phyloP scores from a whole-genome alignment of 2,888 invertebrate species.

The Athrips mouffetella region DNA sequence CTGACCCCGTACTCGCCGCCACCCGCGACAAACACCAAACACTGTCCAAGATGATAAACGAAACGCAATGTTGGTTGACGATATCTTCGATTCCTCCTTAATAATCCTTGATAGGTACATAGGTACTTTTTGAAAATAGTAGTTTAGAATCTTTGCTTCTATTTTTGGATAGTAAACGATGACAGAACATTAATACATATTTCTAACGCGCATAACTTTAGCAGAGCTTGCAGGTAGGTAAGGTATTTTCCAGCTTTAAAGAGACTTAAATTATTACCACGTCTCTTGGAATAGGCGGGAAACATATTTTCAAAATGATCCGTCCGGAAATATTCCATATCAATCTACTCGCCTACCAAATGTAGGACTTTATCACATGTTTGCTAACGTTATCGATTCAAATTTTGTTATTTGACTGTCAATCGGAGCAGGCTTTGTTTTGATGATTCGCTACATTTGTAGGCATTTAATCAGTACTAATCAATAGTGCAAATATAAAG shows the following conservation, averaged over 20 bases:
- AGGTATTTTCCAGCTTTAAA: too few species aligned
- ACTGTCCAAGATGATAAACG: conserved; percentile 48
- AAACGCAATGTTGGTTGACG: too few species aligned
- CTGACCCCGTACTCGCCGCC: conserved; percentile 47
- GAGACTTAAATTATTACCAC: too few species aligned
- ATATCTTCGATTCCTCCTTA: too few species aligned
- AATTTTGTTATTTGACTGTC: conserved; percentile 43
- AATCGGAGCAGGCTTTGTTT: conserved; percentile 46
- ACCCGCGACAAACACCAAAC: conserved; percentile 49
- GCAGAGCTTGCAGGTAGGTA: too few species aligned
- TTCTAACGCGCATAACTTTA: too few species aligned
- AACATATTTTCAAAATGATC: conserved; percentile 38
- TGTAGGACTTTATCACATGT: conserved; percentile 28
- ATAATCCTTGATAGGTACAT: too few species aligned
- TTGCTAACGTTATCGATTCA: conserved; percentile 42
- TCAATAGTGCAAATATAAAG: conserved; percentile 49
- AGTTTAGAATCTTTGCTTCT: too few species aligned
- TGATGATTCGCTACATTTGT: conserved; percentile 55
- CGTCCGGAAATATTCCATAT: conserved; percentile 23
- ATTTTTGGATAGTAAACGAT: too few species aligned
- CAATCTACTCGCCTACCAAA: conserved; percentile 2
- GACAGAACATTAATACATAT: too few species aligned
- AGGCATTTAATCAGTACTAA: conserved; percentile 48
- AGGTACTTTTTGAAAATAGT: too few species aligned
- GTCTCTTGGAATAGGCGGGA: conserved; percentile 40